Base-by-base conservation (phyloP, 2,113 vertebrate species). In the Promerops cafer region DNA sequence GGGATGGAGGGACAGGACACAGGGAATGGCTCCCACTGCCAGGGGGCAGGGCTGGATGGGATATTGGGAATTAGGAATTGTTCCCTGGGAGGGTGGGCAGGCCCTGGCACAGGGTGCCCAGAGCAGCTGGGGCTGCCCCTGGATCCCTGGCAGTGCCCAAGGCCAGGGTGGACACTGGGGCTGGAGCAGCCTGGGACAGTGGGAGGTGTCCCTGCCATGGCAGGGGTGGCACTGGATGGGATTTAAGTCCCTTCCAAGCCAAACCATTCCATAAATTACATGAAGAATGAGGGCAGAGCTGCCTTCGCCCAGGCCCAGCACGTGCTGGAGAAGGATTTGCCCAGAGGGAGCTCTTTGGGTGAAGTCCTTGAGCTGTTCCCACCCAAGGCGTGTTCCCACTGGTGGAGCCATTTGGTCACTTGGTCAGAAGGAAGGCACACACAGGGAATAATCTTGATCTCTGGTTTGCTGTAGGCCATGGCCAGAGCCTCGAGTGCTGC, bases 381-480 rank as follows among this genome's bases (percentile, higher is more conserved):
- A 64, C 39, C 26, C 47, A 31, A 87, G 39, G 21, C 44, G 30
- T 65, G 26, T 8, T 64, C 40, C 27, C 23, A 15, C 6, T 0
- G 1, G 3, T 11, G 27, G 44, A 44, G 50, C 45, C 1, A 1
- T 7, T 13, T 33, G 22, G 16, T 4, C 23, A 27, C 20, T 59
- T 17, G 40, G 22, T 42, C 39, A 59, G 52, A n/a, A 52, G 28
- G 11, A 35, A n/a, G 20, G 5, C 40, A 61, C 37, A 12, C 5
- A 14, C 0, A 35, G 26, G 37, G 50, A 63, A 79, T 20, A 31
- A 26, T 18, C 22, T 9, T 0, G 0, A 11, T 28, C 49, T 69
- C 18, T 53, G 53, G 3, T 69, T 44, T 70, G 50, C 87, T 37
- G 22, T 11, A 22, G 27, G 65, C 64, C 31, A n/a, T 0, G 1